Conservation (phyloP, 2,113 vertebrate genomes). For the Abramis brama region DNA sequence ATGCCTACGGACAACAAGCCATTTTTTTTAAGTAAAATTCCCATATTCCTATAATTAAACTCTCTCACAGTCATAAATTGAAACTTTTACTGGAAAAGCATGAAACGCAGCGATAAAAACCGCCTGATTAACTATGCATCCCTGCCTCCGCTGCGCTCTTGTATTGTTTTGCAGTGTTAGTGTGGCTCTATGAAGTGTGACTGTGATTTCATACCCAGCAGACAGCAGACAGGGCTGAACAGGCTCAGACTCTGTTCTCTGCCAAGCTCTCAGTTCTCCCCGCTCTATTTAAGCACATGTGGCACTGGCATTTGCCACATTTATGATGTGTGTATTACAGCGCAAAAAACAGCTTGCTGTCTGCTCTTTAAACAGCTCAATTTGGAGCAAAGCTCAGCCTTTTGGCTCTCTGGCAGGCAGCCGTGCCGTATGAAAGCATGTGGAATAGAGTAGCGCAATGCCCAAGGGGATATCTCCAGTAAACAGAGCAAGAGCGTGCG, state of each 20-base stretch:
- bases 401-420: constrained; percentile 60
- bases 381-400: constrained; percentile 57
- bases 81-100: not conserved
- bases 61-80: not conserved
- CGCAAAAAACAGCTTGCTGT: constrained; percentile 49
- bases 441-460: constrained; percentile 59
- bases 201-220: constrained; percentile 46
- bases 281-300: constrained; percentile 53
- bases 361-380: constrained; percentile 59
- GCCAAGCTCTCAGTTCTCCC: constrained; percentile 50
- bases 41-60: not conserved
- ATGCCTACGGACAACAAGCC: not conserved
- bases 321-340: constrained; percentile 57
- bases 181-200: constrained; percentile 20
- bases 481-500: constrained; percentile 54
- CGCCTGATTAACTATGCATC: not conserved
- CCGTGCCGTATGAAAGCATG: constrained; percentile 54
- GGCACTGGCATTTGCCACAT: constrained; percentile 50
- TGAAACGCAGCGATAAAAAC: constrained; percentile 8
- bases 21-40: not conserved
- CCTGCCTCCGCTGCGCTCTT: not conserved
- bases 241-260: constrained; percentile 52
- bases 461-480: constrained; percentile 60
- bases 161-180: not conserved
- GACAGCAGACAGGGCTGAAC: constrained; percentile 50